These are phyloP conservation scores for Thaumetopoea pityocampa DNA, from an alignment of 1,140 invertebrate genomes.

Conservation along the genomic window DNA sequence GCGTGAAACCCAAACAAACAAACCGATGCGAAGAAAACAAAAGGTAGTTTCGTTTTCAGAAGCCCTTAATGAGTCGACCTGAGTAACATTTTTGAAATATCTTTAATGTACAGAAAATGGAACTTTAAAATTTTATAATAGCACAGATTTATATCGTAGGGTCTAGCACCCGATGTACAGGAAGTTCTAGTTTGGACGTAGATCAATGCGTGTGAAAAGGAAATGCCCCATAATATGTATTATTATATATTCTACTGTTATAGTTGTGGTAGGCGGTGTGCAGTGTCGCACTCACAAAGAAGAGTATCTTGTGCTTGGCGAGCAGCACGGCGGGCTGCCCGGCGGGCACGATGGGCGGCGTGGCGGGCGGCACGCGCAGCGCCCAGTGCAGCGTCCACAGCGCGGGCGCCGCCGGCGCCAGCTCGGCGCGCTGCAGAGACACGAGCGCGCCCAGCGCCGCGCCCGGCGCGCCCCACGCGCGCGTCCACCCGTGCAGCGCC, in stretches of 20 bases:
- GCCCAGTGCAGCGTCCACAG: constrained; percentile 94
- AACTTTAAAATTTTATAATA: too few relatives aligned
- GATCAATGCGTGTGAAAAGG: too few relatives aligned
- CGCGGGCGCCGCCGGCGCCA: constrained; percentile 45
- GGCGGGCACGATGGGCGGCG: constrained; percentile 87
- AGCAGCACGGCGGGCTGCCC: constrained; percentile 90
- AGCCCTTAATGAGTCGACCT: too few relatives aligned
- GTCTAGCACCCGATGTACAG: too few relatives aligned
- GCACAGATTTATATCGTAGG: too few relatives aligned
- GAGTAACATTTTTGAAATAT: too few relatives aligned
- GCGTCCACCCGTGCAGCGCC: constrained; percentile 88
- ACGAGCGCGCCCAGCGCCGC: constrained; percentile 94
- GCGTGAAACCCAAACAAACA: too few relatives aligned
- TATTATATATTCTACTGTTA: constrained; percentile 7
- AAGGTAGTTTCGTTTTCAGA: too few relatives aligned
- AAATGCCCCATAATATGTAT: too few relatives aligned
- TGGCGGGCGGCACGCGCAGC: constrained; percentile 91
- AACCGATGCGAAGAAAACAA: too few relatives aligned
- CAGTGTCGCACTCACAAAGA: constrained; percentile 85
- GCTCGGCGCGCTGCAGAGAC: constrained; percentile 67
- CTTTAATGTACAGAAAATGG: too few relatives aligned
- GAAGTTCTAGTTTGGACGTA: too few relatives aligned
- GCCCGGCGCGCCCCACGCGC: constrained; percentile 87
- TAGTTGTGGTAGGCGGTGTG: not conserved
- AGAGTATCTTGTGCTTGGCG: constrained; percentile 90